A percentile compares a stretch with the other conserved stretches of the same genome.
Evolutionary conservation across 2,113 vertebrate genomes (phyloP).

Genomic region (Saguinus imperator): DNA sequence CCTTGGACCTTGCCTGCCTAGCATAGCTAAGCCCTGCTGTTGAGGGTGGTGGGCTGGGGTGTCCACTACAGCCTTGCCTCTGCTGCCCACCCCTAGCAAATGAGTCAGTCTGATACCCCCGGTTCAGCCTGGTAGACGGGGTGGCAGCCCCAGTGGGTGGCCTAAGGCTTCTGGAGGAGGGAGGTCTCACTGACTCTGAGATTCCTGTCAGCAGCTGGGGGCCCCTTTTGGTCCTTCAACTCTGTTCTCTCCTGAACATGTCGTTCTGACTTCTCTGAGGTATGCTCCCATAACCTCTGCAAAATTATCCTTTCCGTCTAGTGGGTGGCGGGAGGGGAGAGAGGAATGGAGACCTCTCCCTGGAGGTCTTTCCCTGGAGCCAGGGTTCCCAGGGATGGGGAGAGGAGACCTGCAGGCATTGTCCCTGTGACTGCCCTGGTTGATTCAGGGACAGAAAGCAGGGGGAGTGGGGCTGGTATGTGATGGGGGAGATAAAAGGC

Average conservation of each 20-base stretch:
- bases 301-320: not conserved
- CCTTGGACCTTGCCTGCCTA: not conserved
- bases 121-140: not conserved
- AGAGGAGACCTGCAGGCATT: not conserved
- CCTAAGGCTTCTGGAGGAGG: not conserved
- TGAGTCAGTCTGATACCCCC: too few relatives aligned
- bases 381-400: not conserved
- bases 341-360: not conserved
- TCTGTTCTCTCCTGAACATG: not conserved
- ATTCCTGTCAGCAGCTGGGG: not conserved
- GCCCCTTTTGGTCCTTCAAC: not conserved
- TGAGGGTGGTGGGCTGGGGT: not conserved
- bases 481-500: not conserved
- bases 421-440: not conserved
- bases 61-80: not conserved
- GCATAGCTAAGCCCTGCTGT: not conserved
- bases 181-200: not conserved
- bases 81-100: not conserved
- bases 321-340: not conserved
- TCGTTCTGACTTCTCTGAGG: not conserved
- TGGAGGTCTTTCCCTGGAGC: not conserved
- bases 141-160: not conserved
- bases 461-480: not conserved
- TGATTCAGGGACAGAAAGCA: not conserved
- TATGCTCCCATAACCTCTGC: not conserved